Conservation (phyloP, 2,888 invertebrate genomes). For the Nebria brevicollis region DNA sequence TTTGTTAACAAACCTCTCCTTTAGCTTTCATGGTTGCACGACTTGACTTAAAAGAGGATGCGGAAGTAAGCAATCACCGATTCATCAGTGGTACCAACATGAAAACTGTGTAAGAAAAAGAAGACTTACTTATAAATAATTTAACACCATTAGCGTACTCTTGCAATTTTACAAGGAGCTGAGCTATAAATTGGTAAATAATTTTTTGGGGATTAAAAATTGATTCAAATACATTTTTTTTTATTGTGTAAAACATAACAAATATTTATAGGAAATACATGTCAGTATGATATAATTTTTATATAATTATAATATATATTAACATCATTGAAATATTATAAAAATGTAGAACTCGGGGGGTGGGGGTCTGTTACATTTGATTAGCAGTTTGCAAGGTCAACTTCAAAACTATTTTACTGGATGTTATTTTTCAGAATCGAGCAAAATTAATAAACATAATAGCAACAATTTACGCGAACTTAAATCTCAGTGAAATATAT, state of each 20-base stretch:
- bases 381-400: slow-evolving; percentile 10
- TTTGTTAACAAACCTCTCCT: slow-evolving; percentile 75
- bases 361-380: not conserved
- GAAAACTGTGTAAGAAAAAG: not conserved
- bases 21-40: slow-evolving; percentile 80
- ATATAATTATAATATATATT: slow-evolving; percentile 38
- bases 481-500: not conserved
- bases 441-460: too few relatives aligned
- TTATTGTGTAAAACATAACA: slow-evolving; percentile 38
- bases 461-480: too few relatives aligned
- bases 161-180: not conserved
- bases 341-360: slow-evolving; percentile 16
- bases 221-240: slow-evolving; percentile 11
- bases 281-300: slow-evolving; percentile 20
- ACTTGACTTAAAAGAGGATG: slow-evolving; percentile 56
- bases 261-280: slow-evolving; percentile 26
- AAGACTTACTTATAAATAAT: not conserved
- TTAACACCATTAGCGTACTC: not conserved
- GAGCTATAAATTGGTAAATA: too few relatives aligned
- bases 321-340: slow-evolving; percentile 30
- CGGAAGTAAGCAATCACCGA: slow-evolving; percentile 50
- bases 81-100: not conserved
- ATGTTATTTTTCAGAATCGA: too few relatives aligned
- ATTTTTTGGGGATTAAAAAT: not conserved
- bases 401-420: too few relatives aligned